Base-by-base conservation (phyloP, 2,888 invertebrate species). In the Parelbella ahira region DNA sequence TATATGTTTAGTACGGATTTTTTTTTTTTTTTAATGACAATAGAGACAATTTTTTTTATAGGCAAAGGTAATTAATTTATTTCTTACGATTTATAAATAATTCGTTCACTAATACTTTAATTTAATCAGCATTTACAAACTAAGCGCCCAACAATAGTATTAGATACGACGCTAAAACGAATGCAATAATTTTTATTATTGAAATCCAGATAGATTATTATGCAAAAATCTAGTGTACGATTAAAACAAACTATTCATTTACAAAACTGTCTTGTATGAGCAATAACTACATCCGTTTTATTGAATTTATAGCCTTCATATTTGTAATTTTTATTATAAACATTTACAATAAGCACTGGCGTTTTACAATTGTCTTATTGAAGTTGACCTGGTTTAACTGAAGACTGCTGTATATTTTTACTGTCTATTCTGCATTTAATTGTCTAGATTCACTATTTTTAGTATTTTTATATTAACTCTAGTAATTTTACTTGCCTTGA, bases 241-340 rank as follows among this genome's bases (percentile, higher is more conserved):
- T 39, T 30, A 10, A 29, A 21, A n/a, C n/a, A n/a, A n/a, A n/a
- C n/a, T n/a, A n/a, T n/a, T 13, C 11, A 38, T 39, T 39, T 39
- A 39, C 24, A 39, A 39, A 32, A 32, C 38, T 39, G 24, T 32
- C 30, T 19, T 21, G 12, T 28, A 27, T 32, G 9, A 10, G 29
- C 19, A 30, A 32, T 5, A 11, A 39, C 23, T 29, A 39, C 38
- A 32, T 39, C 24, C 23, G 30, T 39, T 38, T 38, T 18, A 32
- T 32, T 24, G 18, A 30, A 30, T 18, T 27, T 29, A 28, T 13
- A 18, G 28, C 37, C 18, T 27, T 28, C 18, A 9, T 39, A 39
- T 39, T 30, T 24, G 29, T 39, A 39, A 18, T 24, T 15, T 32
- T 39, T 10, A 39, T 12, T 24, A 30, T 30, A 29, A 39, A 39